Base-by-base conservation (phyloP, 2,797 vertebrate genomes). In the Molossus alvarezi region DNA sequence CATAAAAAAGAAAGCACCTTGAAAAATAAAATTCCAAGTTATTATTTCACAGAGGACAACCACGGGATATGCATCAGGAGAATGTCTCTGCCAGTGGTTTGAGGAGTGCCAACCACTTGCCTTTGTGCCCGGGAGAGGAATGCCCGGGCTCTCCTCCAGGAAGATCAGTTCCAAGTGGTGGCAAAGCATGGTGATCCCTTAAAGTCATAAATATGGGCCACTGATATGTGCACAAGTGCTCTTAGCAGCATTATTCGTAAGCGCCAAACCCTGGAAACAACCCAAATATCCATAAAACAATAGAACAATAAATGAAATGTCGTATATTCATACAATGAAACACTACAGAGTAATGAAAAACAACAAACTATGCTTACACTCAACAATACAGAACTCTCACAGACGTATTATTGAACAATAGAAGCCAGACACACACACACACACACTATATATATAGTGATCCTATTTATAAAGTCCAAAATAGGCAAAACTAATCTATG, bases 231-330 rank as follows among this genome's bases (percentile, higher is more conserved):
- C 60, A 45, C 23, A 23, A 62, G 53, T 67, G 41, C 29, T 48
- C 33, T 51, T 13, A 41, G 12, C 9, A 71, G 33, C 64, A 65
- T 58, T 86, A 72, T 64, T 62, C 55, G 71, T 82, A 45, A 89
- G 13, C 84, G 45, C 57, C 62, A 76, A 64, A 57, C 25, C 37
- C 11, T 51, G 29, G 55, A 41, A 51, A 58, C 18, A 75, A 65
- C 18, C 53, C 60, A 57, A n/a, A 72, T 29, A 77, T 33, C 33
- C 86, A 53, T 5, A 14, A 20, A 62, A 53, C 37, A 72, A 86
- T 6, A 71, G 71, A 95, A 76, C n/a, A 60, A 75, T 79, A 85
- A 55, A 55, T 62, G 37, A 95, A 81, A 84, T 55, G 14, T 62
- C 23, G 17, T 33, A 23, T 45, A 73, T 18, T 41, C 73, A 53